Conservation (phyloP, 2,888 invertebrate species). For the Catocala fraxini region DNA sequence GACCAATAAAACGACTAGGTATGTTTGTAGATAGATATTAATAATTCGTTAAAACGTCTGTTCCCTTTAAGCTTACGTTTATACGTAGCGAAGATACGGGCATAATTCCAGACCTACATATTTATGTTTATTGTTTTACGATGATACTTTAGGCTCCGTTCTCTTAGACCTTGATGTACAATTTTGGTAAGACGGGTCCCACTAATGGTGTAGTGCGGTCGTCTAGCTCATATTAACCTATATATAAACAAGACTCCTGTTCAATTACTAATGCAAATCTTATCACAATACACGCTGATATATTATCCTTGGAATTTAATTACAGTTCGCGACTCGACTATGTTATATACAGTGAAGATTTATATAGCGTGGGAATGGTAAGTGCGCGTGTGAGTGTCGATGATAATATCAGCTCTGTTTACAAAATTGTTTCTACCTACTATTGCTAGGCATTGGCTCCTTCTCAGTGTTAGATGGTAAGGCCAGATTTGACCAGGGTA, state of each 20-base stretch:
- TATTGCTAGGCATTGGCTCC: background rate
- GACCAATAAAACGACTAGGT: too few relatives aligned
- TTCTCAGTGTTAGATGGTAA: too few relatives aligned
- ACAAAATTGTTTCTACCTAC: background rate
- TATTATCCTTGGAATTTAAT: constrained; percentile 51
- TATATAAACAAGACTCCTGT: constrained; percentile 6
- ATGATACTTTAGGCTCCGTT: constrained; percentile 2
- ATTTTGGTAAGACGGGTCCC: constrained; percentile 4
- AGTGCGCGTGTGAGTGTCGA: background rate
- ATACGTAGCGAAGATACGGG: background rate
- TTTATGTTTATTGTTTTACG: constrained; percentile 5
- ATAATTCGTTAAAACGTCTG: too few relatives aligned
- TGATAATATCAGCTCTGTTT: background rate
- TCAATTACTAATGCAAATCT: constrained; percentile 49
- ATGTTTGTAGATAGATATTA: too few relatives aligned
- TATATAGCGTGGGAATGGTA: background rate
- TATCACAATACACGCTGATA: constrained; percentile 41
- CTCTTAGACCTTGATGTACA: background rate
- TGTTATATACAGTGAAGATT: constrained; percentile 6
- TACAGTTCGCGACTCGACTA: constrained; percentile 30
- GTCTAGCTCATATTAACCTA: constrained; percentile 6
- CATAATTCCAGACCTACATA: too few relatives aligned
- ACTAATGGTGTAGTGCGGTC: constrained; percentile 3
- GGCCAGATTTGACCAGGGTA: too few relatives aligned
- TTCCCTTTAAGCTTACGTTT: background rate